Evolutionary conservation across 1,140 invertebrate species (phyloP), one percentile per base, ranked within the genome.

Genomic region (Ceratina japonica): DNA sequence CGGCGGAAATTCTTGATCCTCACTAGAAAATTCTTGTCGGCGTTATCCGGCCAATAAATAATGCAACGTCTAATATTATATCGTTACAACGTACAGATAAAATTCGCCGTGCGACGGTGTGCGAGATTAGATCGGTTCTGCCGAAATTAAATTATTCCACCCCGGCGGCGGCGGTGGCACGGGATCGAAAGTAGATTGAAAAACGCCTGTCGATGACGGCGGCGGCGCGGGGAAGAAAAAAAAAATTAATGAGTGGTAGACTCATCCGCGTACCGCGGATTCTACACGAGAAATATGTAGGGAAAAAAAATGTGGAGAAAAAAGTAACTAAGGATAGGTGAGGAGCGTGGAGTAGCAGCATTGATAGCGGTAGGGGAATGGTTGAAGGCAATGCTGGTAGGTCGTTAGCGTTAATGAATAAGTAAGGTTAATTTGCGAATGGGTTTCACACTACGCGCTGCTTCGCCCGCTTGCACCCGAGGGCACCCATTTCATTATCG

Each of bases 341-440:
- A 72, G 72, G 72, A 56, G n/a, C 27, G 44, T 49, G 58, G 52
- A 64, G 61, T 22, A 31, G 58, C 63, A 64, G 61, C n/a, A 31
- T 52, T 66, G 54, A 59, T 27, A 22, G 51, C 18, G 16, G 77
- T 56, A n/a, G 65, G 27, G 54, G 63, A 64, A 16, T 69, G 68
- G 81, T 77, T 58, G 74, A 63, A 75, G 75, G 68, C 75, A 83
- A 71, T 73, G 76, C 79, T 74, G 80, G 81, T 71, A 84, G 81
- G 84, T 90, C 86, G 88, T 90, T 90, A 90, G 82, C 87, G 87
- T 89, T 91, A 91, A 91, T 91, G 88, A 91, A 90, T 91, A 88
- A 90, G 88, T 89, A 90, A 90, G 87, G 87, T 89, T 91, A 90
- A 91, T 91, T 91, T 89, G 87, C 89, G 87, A 90, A 91, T 90